Evolutionary conservation across 2,113 vertebrate genomes (phyloP).

Genomic region (Sapajus apella): DNA sequence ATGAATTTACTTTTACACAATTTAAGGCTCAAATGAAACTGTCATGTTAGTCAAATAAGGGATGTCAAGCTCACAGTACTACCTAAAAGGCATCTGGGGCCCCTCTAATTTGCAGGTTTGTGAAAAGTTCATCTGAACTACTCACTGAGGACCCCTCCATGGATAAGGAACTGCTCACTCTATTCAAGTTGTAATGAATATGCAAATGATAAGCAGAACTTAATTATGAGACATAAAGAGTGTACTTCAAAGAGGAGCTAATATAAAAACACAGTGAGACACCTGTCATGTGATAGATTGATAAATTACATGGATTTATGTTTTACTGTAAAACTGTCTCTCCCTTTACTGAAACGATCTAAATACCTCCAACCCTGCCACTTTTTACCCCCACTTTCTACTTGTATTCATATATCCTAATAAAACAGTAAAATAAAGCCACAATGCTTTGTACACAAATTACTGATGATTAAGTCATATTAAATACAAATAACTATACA

Average conservation of each 20-base stretch:
- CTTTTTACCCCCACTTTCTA: neutral
- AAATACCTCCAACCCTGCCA: neutral
- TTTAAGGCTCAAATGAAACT: neutral
- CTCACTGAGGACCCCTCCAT: neutral
- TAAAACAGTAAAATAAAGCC: neutral
- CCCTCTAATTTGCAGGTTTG: neutral
- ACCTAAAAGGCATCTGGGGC: neutral
- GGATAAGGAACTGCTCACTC: neutral
- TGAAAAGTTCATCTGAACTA: neutral
- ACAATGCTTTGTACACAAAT: neutral
- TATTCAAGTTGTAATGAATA: neutral
- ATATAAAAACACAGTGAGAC: neutral
- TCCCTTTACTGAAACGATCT: neutral
- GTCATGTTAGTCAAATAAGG: neutral
- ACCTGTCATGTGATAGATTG: neutral
- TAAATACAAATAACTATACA: slow-evolving; percentile 2
- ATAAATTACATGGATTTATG: neutral
- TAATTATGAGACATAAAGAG: neutral
- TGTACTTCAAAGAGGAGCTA: neutral
- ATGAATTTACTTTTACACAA: neutral
- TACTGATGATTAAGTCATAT: neutral
- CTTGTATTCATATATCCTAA: neutral
- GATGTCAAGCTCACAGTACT: neutral
- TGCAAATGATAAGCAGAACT: neutral
- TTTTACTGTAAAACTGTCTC: neutral